These are phyloP conservation scores for Masnerella sp. DNA, from an alignment of 2,888 invertebrate genomes.

Conservation along the genomic window DNA sequence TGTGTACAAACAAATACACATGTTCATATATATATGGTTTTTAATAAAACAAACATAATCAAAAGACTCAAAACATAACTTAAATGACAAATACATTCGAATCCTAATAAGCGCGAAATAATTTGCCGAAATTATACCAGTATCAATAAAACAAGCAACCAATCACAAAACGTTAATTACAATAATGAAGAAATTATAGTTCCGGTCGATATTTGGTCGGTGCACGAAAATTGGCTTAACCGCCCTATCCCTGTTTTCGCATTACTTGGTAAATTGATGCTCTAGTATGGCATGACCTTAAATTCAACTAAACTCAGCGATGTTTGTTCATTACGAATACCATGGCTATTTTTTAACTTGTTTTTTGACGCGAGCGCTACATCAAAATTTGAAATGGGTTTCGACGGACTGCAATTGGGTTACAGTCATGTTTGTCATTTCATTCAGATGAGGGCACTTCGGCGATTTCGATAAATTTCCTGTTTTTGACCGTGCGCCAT, in stretches of 20 bases:
- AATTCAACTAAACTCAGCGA: conserved; percentile 4
- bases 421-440: conserved; percentile 12
- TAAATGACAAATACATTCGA: too few relatives aligned
- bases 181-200: conserved; percentile 25
- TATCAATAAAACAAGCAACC: neutral
- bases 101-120: neutral
- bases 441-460: conserved; percentile 7
- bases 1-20: too few relatives aligned
- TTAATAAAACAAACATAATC: too few relatives aligned
- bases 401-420: conserved; percentile 10
- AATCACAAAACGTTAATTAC: conserved; percentile 16
- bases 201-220: conserved; percentile 3
- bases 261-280: conserved; percentile 17
- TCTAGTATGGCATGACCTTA: conserved; percentile 7
- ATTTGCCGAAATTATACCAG: neutral
- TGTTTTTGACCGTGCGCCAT: neutral
- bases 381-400: conserved; percentile 17
- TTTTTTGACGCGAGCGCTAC: neutral
- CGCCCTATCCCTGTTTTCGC: conserved; percentile 24
- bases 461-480: conserved; percentile 12
- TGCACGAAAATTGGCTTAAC: conserved; percentile 27
- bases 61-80: too few relatives aligned
- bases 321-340: conserved; percentile 15
- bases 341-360: conserved; percentile 11
- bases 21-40: too few relatives aligned